Evolutionary conservation across 2,888 invertebrate species (phyloP), one percentile per base, ranked within the genome.

Genomic region (Lucinisca nassula): DNA sequence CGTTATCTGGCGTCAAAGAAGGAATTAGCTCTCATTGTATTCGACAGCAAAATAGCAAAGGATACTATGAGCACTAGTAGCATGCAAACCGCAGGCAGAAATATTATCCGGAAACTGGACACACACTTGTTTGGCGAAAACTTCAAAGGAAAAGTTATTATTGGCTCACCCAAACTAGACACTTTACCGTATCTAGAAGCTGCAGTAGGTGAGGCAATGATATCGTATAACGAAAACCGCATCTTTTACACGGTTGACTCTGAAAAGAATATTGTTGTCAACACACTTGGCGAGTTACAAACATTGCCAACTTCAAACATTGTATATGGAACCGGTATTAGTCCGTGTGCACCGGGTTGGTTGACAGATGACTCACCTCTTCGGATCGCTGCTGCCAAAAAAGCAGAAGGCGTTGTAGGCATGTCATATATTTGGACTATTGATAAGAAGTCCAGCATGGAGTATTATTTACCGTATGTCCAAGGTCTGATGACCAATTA

Each of bases 391-490:
- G 73, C 55, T 24, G 12, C 55, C 8, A 80, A 80, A 35, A 80
- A 72, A 38, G 73, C 72, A 6, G 51, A 55, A n/a, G 79, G 73
- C 24, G 73, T 55, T 8, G 24, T 49, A 4, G 72, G 73, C 14
- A 24, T 80, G 72, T 35, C 73, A 2, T 80, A 80, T 27, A n/a
- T 73, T 3, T 80, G 79, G 79, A 73, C 79, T n/a, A 24, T 73
- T 27, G 73, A 80, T 30, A 35, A 37, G 6, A 40, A 72, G 35
- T 55, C 55, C 27, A 80, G 51, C 35, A 73, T 80, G 10, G 30
- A 51, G 55, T 38, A 80, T 0, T 55, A 80, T 17, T 35, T 80
- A 0, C 37, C 49, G 14, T 80, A 73, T 27, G 73, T 80, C 24
- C 79, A 80, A 38, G 79, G 73, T 12, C 35, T 80, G 1, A 35